These are phyloP conservation scores for Opisthograptis luteolata DNA, from an alignment of 2,888 invertebrate species.

Conservation along the genomic window DNA sequence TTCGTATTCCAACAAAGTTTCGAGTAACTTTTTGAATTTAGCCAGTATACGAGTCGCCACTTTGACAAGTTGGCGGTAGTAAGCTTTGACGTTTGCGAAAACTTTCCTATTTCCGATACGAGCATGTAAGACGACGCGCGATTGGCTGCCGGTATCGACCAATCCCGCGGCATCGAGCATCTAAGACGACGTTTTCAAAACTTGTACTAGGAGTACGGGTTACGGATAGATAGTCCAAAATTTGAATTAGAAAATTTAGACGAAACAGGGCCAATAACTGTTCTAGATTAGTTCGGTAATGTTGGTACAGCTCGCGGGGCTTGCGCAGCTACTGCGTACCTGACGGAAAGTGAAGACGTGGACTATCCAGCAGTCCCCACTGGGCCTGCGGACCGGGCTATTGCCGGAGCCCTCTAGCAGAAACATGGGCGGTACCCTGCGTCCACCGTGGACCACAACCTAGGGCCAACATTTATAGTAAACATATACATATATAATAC, in stretches of 20 bases:
- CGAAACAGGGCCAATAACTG: background rate
- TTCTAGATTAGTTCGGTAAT: conserved; percentile 6
- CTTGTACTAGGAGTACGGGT: too few relatives aligned
- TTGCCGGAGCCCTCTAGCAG: conserved; percentile 19
- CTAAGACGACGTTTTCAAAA: too few relatives aligned
- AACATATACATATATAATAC: conserved; percentile 4
- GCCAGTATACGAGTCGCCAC: too few relatives aligned
- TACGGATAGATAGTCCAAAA: background rate
- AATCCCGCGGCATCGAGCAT: too few relatives aligned
- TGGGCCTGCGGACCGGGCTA: conserved; percentile 20
- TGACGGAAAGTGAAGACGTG: conserved; percentile 28
- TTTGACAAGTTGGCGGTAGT: too few relatives aligned
- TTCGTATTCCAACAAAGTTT: too few relatives aligned
- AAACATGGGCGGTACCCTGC: conserved; percentile 19
- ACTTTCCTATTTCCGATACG: too few relatives aligned
- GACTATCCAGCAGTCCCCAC: conserved; percentile 24
- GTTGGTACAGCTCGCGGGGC: conserved; percentile 15
- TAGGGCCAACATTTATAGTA: conserved; percentile 22
- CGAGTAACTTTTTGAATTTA: too few relatives aligned
- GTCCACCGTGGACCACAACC: conserved; percentile 23
- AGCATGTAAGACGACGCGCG: too few relatives aligned
- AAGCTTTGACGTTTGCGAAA: too few relatives aligned
- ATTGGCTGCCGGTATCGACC: too few relatives aligned
- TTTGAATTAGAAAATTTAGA: background rate
- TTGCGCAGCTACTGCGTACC: conserved; percentile 31